Percentiles rank a stretch among this genome's conserved stretches.
Evolutionary conservation across 2,797 vertebrate genomes (phyloP).

Genomic region (Tragopan temminckii): DNA sequence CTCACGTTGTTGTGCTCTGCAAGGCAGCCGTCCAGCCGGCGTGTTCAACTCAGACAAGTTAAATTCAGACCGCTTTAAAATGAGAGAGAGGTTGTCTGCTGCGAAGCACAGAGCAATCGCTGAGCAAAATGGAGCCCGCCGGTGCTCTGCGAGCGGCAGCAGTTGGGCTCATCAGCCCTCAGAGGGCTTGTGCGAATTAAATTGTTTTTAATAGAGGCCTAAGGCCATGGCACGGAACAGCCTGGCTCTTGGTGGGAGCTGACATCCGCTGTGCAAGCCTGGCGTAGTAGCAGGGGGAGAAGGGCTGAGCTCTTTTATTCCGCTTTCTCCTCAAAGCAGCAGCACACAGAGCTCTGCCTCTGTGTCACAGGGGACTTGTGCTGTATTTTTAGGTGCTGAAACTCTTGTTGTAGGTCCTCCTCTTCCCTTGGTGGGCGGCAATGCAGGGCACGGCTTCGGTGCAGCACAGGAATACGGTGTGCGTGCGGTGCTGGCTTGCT

Average conservation of each 20-base stretch:
- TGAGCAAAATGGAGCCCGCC: conserved; percentile 43
- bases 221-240: conserved; percentile 57
- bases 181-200: conserved; percentile 60
- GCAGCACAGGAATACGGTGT: not conserved
- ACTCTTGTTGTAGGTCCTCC: not conserved
- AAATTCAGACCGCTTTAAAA: not conserved
- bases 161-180: conserved; percentile 66
- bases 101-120: conserved; percentile 52
- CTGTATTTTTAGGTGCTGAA: not conserved
- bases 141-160: not conserved
- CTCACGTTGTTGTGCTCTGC: accelerated
- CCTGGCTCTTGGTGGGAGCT: conserved; percentile 48
- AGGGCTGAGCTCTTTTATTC: not conserved
- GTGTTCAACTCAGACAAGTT: not conserved
- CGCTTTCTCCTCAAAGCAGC: conserved; percentile 12
- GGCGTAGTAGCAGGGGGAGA: not conserved
- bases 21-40: not conserved
- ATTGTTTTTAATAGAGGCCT: conserved; percentile 69
- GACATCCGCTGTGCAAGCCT: conserved; percentile 1
- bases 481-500: not conserved
- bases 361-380: not conserved
- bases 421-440: not conserved
- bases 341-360: not conserved
- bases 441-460: not conserved
- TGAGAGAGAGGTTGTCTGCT: not conserved